Evolutionary conservation across 2,888 invertebrate species (phyloP).

Genomic region (Drosophila mayaguana): DNA sequence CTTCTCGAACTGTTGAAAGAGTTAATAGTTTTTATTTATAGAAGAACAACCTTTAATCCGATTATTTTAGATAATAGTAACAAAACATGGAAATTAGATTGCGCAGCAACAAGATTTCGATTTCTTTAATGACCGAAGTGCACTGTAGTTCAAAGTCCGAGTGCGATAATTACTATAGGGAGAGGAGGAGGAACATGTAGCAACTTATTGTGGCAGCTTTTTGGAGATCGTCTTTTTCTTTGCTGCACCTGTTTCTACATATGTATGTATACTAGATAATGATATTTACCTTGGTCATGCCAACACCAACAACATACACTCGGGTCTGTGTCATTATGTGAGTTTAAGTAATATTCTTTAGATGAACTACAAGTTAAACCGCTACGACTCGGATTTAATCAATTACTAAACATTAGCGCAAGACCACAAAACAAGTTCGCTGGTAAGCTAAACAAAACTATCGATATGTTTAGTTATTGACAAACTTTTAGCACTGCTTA

Average conservation of each 20-base stretch:
- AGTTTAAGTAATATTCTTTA: constrained; percentile 7
- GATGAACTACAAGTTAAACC: constrained; percentile 24
- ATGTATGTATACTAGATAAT: neutral
- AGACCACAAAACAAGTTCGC: constrained; percentile 21
- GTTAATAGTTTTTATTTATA: constrained; percentile 20
- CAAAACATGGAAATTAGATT: constrained; percentile 35
- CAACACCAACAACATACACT: constrained; percentile 97
- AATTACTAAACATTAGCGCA: constrained; percentile 37
- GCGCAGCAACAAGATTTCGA: constrained; percentile 35
- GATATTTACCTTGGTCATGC: constrained; percentile 94
- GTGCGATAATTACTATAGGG: constrained; percentile 30
- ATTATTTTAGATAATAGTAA: constrained; percentile 30
- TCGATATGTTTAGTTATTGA: constrained; percentile 15
- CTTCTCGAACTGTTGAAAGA: constrained; percentile 91
- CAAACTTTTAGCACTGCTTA: neutral
- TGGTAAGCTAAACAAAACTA: neutral
- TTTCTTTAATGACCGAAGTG: constrained; percentile 57
- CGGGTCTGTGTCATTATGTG: constrained; percentile 82
- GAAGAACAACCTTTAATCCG: constrained; percentile 33
- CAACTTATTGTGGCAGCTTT: constrained; percentile 28
- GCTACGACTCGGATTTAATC: constrained; percentile 26
- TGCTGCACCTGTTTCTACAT: neutral
- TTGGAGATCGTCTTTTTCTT: constrained; percentile 6
- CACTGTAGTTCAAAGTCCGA: constrained; percentile 65
- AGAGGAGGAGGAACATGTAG: neutral